Evolutionary conservation across 30 jellyfish, hydroid and myxozoan genomes (phyloP).

Genomic region (Aurelia sp.): DNA sequence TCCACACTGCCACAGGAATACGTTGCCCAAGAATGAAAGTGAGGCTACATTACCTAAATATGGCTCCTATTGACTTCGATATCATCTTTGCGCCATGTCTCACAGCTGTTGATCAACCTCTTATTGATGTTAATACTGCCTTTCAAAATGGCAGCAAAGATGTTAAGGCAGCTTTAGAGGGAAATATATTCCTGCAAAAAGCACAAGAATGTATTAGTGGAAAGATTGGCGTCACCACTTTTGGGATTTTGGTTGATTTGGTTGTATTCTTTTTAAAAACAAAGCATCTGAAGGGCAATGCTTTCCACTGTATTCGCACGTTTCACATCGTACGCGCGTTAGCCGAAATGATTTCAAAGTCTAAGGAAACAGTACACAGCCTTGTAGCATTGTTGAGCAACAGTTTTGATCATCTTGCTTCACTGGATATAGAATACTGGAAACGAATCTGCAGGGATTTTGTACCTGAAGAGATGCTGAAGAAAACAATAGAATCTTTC

Average conservation of each 20-base stretch:
- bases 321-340: conserved; percentile 85
- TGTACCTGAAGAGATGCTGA: conserved; percentile 72
- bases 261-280: conserved; percentile 65
- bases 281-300: conserved; percentile 89
- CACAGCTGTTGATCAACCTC: background rate
- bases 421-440: conserved; percentile 64
- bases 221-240: conserved; percentile 26
- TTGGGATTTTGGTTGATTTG: conserved; percentile 78
- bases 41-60: conserved; percentile 49
- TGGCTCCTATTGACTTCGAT: conserved; percentile 79
- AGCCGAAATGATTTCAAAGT: conserved; percentile 62
- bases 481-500: conserved; percentile 33
- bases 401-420: conserved; percentile 54
- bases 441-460: conserved; percentile 62
- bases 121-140: background rate
- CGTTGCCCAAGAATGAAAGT: conserved; percentile 96
- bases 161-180: conserved; percentile 79
- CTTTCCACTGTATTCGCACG: conserved; percentile 91
- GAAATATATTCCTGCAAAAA: conserved; percentile 66
- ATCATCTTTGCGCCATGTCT: conserved; percentile 83
- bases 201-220: conserved; percentile 46
- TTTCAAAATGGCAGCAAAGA: conserved; percentile 43
- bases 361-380: conserved; percentile 1
- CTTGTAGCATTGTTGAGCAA: conserved; percentile 35
- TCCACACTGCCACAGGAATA: conserved; percentile 80